phyloP scores from a whole-genome alignment of 2,888 invertebrate genomes.

The Craniophora ligustri region DNA sequence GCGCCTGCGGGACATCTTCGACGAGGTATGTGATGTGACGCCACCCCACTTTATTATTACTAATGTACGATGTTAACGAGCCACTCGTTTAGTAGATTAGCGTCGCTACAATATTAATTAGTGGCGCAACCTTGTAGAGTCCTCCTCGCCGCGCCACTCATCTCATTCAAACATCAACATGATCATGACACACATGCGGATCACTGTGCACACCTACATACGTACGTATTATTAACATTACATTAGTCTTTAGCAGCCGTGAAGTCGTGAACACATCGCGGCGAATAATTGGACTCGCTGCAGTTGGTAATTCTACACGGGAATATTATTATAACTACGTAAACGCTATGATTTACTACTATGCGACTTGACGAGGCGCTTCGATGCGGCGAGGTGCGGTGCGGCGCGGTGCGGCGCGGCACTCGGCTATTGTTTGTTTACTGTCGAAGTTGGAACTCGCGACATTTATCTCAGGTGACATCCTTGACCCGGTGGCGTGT shows the following conservation, averaged over 20 bases:
- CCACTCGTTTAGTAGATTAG: slow-evolving; percentile 52
- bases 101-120: slow-evolving; percentile 29
- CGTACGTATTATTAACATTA: slow-evolving; percentile 23
- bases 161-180: not conserved
- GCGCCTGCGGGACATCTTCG: slow-evolving; percentile 69
- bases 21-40: slow-evolving; percentile 62
- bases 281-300: slow-evolving; percentile 2
- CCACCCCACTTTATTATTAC: slow-evolving; percentile 31
- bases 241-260: slow-evolving; percentile 20
- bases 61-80: slow-evolving; percentile 45
- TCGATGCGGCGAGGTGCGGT: not conserved
- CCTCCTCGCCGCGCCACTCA: not conserved
- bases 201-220: no score
- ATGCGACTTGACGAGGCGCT: not conserved
- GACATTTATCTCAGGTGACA: slow-evolving; percentile 23
- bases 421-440: slow-evolving; percentile 27
- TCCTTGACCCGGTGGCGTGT: slow-evolving; percentile 35
- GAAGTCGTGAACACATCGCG: slow-evolving; percentile 9
- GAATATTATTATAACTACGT: no score
- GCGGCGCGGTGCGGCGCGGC: not conserved
- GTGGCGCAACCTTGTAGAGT: slow-evolving; percentile 11
- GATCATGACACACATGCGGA: slow-evolving; percentile 20
- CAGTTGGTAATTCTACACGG: slow-evolving; percentile 10
- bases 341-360: slow-evolving; percentile 1
- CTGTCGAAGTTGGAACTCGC: slow-evolving; percentile 1